A percentile compares a stretch with the other conserved stretches of the same genome.
Evolutionary conservation across 1,140 invertebrate genomes (phyloP).

Genomic region (Drosophila truncata): DNA sequence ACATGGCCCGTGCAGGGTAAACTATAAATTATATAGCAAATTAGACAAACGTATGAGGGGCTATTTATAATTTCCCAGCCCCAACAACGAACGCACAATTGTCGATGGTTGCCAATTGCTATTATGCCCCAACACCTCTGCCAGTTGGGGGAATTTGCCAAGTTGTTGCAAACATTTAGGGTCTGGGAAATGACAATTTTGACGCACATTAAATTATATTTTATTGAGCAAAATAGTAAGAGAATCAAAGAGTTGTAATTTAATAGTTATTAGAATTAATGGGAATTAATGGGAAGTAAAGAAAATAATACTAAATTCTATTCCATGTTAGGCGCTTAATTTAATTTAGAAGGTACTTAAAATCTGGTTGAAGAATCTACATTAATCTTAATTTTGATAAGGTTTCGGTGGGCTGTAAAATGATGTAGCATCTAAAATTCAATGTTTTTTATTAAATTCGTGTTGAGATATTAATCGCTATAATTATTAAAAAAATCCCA

Average conservation of each 20-base stretch:
- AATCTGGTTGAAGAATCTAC: background rate
- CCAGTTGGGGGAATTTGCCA: constrained; percentile 5
- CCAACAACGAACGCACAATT: constrained; percentile 5
- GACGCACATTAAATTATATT: background rate
- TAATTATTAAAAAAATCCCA: background rate
- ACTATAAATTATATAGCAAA: constrained; percentile 61
- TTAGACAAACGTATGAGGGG: constrained; percentile 33
- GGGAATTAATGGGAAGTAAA: too few species aligned
- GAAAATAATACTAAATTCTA: too few species aligned
- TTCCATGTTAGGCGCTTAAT: too few species aligned
- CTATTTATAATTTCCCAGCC: constrained; percentile 52
- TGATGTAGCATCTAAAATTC: background rate
- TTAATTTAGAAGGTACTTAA: background rate
- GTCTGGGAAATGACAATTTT: background rate
- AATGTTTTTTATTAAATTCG: background rate
- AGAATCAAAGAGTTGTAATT: background rate
- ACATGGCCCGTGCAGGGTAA: constrained; percentile 17
- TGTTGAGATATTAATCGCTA: background rate
- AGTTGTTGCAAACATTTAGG: constrained; percentile 1
- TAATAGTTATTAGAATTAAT: too few species aligned
- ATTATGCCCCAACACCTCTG: constrained; percentile 31
- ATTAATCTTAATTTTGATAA: background rate
- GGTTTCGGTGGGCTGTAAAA: background rate
- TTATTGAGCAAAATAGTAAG: background rate
- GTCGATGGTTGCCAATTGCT: constrained; percentile 17